These are phyloP conservation scores for Oncopodura yosiiana DNA, from an alignment of 1,140 invertebrate genomes.

Conservation along the genomic window DNA sequence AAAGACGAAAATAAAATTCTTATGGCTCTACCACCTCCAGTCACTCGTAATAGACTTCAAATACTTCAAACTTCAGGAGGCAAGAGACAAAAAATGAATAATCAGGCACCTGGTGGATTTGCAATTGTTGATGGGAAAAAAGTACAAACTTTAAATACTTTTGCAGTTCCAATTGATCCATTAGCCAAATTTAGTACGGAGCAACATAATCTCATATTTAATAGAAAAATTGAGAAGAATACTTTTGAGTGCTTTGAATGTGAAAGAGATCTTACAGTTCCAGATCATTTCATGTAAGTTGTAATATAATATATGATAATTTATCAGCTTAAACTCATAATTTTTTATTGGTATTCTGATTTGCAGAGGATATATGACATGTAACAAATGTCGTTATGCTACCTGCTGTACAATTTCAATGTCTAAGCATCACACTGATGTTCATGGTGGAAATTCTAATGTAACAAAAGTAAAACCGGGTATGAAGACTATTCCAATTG, in stretches of 20 bases:
- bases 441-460: conserved; percentile 28
- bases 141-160: background rate
- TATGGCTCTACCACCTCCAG: conserved; percentile 5
- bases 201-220: conserved; percentile 28
- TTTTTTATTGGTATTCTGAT: conserved; percentile 28
- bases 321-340: conserved; percentile 34
- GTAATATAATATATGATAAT: conserved; percentile 26
- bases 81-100: conserved; percentile 9
- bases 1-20: background rate
- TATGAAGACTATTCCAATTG: conserved; percentile 9
- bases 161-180: background rate
- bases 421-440: conserved; percentile 51
- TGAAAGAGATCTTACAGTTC: conserved; percentile 51
- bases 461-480: conserved; percentile 14
- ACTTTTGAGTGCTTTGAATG: conserved; percentile 54
- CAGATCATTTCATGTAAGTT: conserved; percentile 59
- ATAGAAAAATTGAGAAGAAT: conserved; percentile 6
- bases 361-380: conserved; percentile 58
- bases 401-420: conserved; percentile 65
- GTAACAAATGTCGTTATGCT: conserved; percentile 61
- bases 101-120: background rate
- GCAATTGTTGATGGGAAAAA: background rate
- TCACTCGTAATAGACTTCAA: background rate
- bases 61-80: conserved; percentile 11
- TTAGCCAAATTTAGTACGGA: conserved; percentile 5